These are phyloP conservation scores for Chitala chitala DNA, from an alignment of 2,113 vertebrate species.

Conservation along the genomic window DNA sequence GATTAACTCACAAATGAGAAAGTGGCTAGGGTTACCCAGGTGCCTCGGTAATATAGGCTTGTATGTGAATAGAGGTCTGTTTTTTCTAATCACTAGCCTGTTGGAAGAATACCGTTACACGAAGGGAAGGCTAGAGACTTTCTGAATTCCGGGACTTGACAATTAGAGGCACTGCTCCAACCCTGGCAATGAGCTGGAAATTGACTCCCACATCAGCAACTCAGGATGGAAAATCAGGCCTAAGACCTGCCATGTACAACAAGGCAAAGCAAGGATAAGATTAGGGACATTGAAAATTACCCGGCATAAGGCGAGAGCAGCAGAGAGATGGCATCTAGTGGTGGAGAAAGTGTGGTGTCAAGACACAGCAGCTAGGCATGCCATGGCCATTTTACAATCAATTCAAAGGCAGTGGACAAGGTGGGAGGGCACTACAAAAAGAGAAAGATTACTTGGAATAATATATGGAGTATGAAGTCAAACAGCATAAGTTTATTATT, in stretches of 20 bases:
- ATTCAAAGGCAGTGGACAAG: slow-evolving; percentile 13
- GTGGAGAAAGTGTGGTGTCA: slow-evolving; percentile 8
- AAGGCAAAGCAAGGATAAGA: background rate
- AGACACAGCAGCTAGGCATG: slow-evolving; percentile 20
- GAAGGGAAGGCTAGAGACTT: background rate
- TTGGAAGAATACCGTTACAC: background rate
- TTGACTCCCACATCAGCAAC: background rate
- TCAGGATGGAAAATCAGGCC: background rate
- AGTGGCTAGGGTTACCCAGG: slow-evolving; percentile 8
- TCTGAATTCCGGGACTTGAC: background rate
- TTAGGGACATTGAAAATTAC: background rate
- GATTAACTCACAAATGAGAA: slow-evolving; percentile 5
- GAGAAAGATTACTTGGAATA: too few relatives aligned
- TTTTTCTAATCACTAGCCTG: slow-evolving; percentile 13
- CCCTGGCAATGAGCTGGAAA: background rate
- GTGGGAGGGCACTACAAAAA: slow-evolving; percentile 10
- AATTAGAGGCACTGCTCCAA: background rate
- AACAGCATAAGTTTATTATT: slow-evolving; percentile 9
- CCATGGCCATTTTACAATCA: slow-evolving; percentile 9
- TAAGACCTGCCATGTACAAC: background rate
- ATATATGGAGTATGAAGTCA: slow-evolving; percentile 8
- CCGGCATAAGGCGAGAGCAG: slow-evolving; percentile 8
- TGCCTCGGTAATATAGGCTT: slow-evolving; percentile 17
- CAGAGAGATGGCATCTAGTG: background rate
- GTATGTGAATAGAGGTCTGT: slow-evolving; percentile 14